Evolutionary conservation across 2,888 invertebrate species (phyloP).

Genomic region (Escarpia spicata): DNA sequence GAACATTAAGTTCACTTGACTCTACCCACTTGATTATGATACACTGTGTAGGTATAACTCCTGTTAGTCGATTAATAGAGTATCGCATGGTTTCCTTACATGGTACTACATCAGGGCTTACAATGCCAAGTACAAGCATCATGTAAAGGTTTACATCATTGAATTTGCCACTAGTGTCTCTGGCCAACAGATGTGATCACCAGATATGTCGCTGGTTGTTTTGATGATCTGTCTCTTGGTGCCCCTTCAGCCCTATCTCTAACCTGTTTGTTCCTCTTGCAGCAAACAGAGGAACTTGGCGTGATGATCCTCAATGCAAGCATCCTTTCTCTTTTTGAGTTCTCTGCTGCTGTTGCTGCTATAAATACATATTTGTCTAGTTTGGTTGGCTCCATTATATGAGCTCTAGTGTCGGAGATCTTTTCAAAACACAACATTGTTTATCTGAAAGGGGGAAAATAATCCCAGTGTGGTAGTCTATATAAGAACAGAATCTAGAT

Average conservation of each 20-base stretch:
- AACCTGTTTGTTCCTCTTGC: neutral
- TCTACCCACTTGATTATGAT: neutral
- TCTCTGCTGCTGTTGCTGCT: neutral
- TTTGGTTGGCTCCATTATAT: neutral
- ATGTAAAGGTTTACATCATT: neutral
- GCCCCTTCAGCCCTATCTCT: neutral
- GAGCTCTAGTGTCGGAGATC: neutral
- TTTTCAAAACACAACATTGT: neutral
- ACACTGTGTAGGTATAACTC: neutral
- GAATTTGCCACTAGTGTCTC: neutral
- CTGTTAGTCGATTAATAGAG: neutral
- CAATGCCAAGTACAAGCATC: neutral
- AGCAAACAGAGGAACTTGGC: neutral
- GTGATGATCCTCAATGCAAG: neutral
- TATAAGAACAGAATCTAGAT: neutral
- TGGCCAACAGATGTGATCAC: conserved; percentile 1
- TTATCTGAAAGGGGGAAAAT: no score
- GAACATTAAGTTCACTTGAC: neutral
- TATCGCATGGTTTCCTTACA: neutral
- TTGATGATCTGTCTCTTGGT: neutral
- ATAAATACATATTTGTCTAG: neutral
- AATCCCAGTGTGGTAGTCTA: neutral
- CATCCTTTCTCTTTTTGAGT: conserved; percentile 16
- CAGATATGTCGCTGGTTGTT: neutral
- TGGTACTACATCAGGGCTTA: neutral